These are phyloP conservation scores for Hirudo medicinalis DNA, from an alignment of 1,140 invertebrate species.

Conservation along the genomic window DNA sequence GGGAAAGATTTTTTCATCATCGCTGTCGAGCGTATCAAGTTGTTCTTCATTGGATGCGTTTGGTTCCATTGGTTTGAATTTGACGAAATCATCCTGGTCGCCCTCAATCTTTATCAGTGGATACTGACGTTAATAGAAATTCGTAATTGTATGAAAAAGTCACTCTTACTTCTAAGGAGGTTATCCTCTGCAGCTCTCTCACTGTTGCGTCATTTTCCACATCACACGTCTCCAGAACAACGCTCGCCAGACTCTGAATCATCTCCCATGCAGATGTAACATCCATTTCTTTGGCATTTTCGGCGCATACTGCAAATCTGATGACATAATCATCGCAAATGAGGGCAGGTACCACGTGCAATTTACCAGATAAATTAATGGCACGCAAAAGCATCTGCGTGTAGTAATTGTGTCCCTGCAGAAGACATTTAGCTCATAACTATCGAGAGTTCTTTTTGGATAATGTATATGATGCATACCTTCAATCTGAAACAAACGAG, in stretches of 20 bases:
- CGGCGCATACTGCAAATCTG: conserved; percentile 72
- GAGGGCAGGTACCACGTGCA: conserved; percentile 94
- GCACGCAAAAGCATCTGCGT: conserved; percentile 84
- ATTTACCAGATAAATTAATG: conserved; percentile 86
- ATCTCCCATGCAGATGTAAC: conserved; percentile 78
- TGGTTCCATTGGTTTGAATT: too few species aligned
- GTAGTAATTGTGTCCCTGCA: conserved; percentile 66
- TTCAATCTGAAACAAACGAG: conserved; percentile 77
- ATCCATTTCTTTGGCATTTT: conserved; percentile 73
- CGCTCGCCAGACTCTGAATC: conserved; percentile 43
- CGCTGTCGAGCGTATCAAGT: neutral
- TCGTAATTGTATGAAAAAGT: neutral
- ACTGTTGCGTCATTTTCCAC: conserved; percentile 12
- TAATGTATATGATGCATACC: conserved; percentile 46
- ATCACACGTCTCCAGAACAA: conserved; percentile 19
- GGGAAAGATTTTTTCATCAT: conserved; percentile 23
- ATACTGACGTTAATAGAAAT: too few species aligned
- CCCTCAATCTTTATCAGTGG: too few species aligned
- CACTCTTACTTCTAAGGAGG: conserved; percentile 12
- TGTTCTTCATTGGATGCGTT: too few species aligned
- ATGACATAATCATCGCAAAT: conserved; percentile 73
- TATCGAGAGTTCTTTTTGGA: neutral
- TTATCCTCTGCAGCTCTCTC: conserved; percentile 14
- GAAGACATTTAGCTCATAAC: neutral
- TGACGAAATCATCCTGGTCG: too few species aligned